Base-by-base conservation (phyloP, 1,140 invertebrate species). In the Agraylea sexmaculata region DNA sequence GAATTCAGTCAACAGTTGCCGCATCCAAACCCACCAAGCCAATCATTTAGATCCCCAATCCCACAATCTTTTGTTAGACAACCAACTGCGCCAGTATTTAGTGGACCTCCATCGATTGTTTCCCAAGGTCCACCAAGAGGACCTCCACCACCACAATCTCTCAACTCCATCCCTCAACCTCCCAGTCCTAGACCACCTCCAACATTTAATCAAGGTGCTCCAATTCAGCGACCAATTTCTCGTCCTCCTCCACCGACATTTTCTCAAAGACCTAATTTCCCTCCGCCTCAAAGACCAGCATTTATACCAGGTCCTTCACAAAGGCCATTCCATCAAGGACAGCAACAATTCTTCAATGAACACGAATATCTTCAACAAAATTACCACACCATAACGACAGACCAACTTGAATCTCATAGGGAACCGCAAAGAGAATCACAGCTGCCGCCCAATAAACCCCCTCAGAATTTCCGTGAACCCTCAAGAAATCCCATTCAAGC, bases 331-430 rank as follows among this genome's bases (percentile, higher is more conserved):
- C 55, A 59, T 43, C 54, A 56, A 49, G 43, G 41, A 18, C 38
- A 59, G 58, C 40, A 49, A 45, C 40, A 64, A 51, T 47, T 37
- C 11, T 66, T 68, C 46, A 63, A 68, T 42, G 65, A 68, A 50
- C 53, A 63, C 16, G 66, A 68, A 55, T 68, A 68, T 45, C 57
- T 68, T 41, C 64, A 68, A 54, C 62, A 68, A 51, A 68, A 68
- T 51, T 68, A 68, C 45, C 65, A 68, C 40, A 68, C 65, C 5
- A 68, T 68, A 25, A 68, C 64, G 23, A 65, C 61, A 6, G 65
- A 68, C 40, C 61, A 68, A 53, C 49, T 65, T 13, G 58, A 65
- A 29, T 52, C 56, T 10, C 40, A 42, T 27, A n/a, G n/a, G n/a
- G n/a, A n/a, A n/a, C n/a, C n/a, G 31, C 53, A 55, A 16, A 63